Evolutionary conservation across 1,140 invertebrate genomes (phyloP), one percentile per base, ranked within the genome.

Genomic region (Ostrea edulis): DNA sequence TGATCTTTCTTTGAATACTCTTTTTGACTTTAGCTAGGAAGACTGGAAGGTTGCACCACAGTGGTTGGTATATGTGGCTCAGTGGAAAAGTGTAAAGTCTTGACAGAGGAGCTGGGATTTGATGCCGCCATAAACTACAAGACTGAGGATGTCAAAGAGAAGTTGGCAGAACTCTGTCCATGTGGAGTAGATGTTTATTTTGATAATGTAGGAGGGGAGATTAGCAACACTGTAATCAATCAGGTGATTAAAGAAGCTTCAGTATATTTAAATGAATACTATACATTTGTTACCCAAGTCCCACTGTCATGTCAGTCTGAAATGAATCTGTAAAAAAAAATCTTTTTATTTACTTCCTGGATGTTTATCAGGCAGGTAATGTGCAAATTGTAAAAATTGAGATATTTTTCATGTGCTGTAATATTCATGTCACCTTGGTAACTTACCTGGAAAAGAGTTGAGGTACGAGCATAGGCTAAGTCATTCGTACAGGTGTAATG

Each of bases 201-300:
- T 92, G 94, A 94, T 89, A 94, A 94, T 91, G 94, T 94, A 82
- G 94, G 94, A 12, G 94, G 94, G 20, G 88, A 92, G n/a, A 89
- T 94, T 12, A 94, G 93, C 89, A 89, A 94, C 82, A 86, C 62
- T 11, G 92, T 95, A 4, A 94, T 94, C 29, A 88, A 90, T 51
- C 91, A 93, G 91, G 94, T 95, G 35, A 77, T 4, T 77, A 25
- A 14, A 35, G n/a, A 44, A 2, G 35, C 5, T 44, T 44, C 35
- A 44, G 5, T 44, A 44, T 5, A 44, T 44, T 44, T 44, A 44
- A 44, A 44, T 44, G 35, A 44, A 44, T 44, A 1, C 35, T 2
- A 44, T 44, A n/a, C n/a, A 44, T 44, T 44, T 44, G 35, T 44
- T 5, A 44, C 35, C 35, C 5, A 44, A 44, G 35, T 44, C 35